Conservation (phyloP, 2,797 vertebrate species). For the Macrochelys suwanniensis region DNA sequence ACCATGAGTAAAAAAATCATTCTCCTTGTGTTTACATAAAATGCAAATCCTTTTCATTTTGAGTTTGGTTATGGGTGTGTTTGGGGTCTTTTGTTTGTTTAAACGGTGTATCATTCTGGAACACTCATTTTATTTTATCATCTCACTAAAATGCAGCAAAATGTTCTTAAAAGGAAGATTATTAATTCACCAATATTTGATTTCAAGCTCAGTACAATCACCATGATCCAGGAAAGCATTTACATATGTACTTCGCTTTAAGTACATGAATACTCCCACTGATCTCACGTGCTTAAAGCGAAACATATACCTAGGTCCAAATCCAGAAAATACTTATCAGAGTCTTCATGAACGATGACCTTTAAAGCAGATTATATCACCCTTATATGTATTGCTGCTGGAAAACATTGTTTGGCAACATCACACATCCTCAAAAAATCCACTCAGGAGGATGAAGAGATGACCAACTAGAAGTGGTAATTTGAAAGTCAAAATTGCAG, state of each 20-base stretch:
- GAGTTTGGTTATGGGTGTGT: background rate
- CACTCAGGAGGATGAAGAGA: background rate
- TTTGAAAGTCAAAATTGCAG: background rate
- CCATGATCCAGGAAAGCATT: background rate
- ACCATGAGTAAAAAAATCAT: background rate
- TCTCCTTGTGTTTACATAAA: background rate
- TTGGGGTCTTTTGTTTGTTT: background rate
- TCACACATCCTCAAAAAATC: background rate
- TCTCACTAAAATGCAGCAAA: background rate
- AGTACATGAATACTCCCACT: background rate
- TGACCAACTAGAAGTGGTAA: background rate
- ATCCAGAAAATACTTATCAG: background rate
- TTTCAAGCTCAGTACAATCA: background rate
- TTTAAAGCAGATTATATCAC: background rate
- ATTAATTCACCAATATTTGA: background rate
- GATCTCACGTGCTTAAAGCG: background rate
- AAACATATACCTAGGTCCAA: background rate
- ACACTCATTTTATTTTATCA: background rate
- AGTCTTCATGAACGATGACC: background rate
- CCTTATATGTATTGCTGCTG: background rate
- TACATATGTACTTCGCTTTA: background rate
- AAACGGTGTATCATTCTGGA: background rate
- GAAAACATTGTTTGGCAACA: background rate
- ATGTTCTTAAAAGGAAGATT: background rate
- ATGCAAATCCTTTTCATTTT: background rate